Percentiles rank a stretch among this genome's conserved stretches.
phyloP scores from a whole-genome alignment of 2,113 vertebrate species.

The Alouatta palliata region DNA sequence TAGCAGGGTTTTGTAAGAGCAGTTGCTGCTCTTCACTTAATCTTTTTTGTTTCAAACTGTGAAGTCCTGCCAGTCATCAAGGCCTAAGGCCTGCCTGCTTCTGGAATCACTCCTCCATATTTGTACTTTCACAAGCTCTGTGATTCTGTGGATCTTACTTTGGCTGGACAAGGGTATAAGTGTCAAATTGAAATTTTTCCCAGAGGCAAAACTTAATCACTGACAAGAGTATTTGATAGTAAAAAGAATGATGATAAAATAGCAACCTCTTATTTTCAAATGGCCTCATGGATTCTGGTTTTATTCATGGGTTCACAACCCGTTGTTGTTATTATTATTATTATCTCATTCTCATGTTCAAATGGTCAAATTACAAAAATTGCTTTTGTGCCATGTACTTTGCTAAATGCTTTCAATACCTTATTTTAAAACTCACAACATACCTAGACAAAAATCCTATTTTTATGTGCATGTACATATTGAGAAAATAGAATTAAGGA shows the following conservation, averaged over 20 bases:
- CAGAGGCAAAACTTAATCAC: neutral
- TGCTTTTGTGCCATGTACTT: too few species aligned
- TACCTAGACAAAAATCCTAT: too few species aligned
- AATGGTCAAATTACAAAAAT: neutral
- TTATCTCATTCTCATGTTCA: neutral
- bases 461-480: too few species aligned
- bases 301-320: neutral
- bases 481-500: too few species aligned
- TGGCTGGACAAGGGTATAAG: neutral
- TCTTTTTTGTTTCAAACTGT: neutral
- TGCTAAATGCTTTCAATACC: too few species aligned
- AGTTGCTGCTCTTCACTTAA: neutral
- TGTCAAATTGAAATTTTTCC: neutral
- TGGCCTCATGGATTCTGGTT: neutral
- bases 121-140: neutral
- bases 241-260: neutral
- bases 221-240: neutral
- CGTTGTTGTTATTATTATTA: neutral
- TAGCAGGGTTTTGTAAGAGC: neutral
- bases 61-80: neutral
- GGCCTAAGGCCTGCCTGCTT: neutral
- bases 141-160: neutral
- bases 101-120: slow-evolving; percentile 12
- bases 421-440: too few species aligned
- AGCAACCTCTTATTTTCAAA: neutral